Evolutionary conservation across 1,140 invertebrate species (phyloP), one percentile per base, ranked within the genome.

Genomic region (Trachymyrmex cornetzi): DNA sequence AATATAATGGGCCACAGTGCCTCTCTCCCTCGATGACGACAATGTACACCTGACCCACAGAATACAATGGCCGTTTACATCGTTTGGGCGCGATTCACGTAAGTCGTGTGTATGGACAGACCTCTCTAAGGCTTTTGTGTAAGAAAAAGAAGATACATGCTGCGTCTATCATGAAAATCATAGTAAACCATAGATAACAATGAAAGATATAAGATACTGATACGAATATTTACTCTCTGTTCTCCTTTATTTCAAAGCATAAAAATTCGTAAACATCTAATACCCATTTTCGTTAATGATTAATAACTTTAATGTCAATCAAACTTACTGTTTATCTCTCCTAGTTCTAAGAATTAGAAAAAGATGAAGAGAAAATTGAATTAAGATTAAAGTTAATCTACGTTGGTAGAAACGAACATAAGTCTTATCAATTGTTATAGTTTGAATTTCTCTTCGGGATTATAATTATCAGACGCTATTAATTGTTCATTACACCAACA

Each of bases 1-100:
- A 91, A 85, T 79, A 93, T 92, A 93, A 93, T 92, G 85, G 88
- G 88, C 90, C 85, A 89, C 84, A 85, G 64, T 55, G 66, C n/a
- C 38, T 48, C 34, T 22, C 34, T 67, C 64, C 16, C 63, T 57
- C 64, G 67, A 77, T 63, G 71, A 86, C 48, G 77, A 64, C 50
- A 7, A 61, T 6, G 77, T 85, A 91, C 89, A 92, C 86, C 88
- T 91, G 91, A 92, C 77, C 75, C 84, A 77, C 66, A 77, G 86
- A 91, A 92, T 86, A 91, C 90, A 91, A 90, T 91, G 74, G 75
- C 66, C 53, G 80, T 57, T 63, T 12, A 77, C 63, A 50, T 79
- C 30, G 77, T 72, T 89, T 61, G 57, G 24, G 16, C 67, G 69
- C 85, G 55, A 89, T 89, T 87, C 88, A 85, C 88, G 87, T 82